Percentiles rank a stretch among this genome's conserved stretches.
Conservation (phyloP, 2,113 vertebrate species). For the Machaerirhynchus nigripectus region DNA sequence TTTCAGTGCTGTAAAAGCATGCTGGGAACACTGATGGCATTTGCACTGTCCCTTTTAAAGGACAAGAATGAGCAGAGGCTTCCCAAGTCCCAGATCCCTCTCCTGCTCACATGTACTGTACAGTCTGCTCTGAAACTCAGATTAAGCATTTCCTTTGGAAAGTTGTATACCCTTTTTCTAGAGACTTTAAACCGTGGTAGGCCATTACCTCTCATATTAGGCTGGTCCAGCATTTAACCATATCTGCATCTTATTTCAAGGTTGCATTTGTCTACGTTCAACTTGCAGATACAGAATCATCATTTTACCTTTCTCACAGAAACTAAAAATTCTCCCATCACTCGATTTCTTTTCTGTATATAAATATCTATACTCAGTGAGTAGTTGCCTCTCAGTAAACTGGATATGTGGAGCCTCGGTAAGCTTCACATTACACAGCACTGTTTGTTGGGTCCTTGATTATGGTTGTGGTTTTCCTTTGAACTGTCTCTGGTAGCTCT, state of each 20-base stretch:
- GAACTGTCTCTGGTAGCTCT: not conserved
- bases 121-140: not conserved
- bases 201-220: not conserved
- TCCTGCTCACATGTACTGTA: not conserved
- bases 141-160: not conserved
- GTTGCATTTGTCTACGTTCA: not conserved
- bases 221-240: not conserved
- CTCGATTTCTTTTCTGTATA: not conserved
- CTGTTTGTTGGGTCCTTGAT: not conserved
- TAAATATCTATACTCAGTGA: not conserved
- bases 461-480: not conserved
- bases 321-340: not conserved
- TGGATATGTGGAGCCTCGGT: not conserved
- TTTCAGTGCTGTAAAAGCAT: not conserved
- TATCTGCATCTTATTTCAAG: not conserved
- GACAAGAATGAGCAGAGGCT: not conserved
- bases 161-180: not conserved
- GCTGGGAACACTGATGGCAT: not conserved
- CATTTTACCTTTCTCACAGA: not conserved
- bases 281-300: not conserved
- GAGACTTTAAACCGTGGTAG: not conserved
- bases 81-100: not conserved
- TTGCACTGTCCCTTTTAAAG: not conserved
- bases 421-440: rapidly evolving
- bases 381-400: not conserved